Conservation (phyloP, 2,888 invertebrate genomes). For the Epistrophella euchroma region DNA sequence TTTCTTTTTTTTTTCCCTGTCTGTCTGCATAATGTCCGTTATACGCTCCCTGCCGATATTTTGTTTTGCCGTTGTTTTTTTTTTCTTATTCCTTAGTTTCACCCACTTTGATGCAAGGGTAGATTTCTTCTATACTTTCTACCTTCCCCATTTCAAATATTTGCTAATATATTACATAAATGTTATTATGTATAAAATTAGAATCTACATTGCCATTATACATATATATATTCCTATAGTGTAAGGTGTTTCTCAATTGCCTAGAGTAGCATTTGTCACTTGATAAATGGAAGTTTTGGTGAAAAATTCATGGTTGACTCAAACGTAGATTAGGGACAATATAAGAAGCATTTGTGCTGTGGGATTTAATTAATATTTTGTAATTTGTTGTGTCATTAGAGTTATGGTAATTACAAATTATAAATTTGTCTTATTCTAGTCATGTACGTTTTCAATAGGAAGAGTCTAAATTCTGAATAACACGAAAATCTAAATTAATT, state of each 20-base stretch:
- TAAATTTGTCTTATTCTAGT: background rate
- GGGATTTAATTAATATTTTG: conserved; percentile 61
- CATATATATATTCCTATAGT: conserved; percentile 43
- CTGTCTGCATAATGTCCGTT: conserved; percentile 69
- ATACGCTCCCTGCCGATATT: conserved; percentile 78
- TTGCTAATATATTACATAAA: conserved; percentile 82
- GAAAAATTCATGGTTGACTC: conserved; percentile 64
- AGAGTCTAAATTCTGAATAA: no score
- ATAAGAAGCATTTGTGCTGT: conserved; percentile 53
- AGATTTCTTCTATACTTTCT: conserved; percentile 29
- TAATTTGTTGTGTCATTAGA: conserved; percentile 39
- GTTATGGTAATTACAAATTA: background rate
- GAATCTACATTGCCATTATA: conserved; percentile 73
- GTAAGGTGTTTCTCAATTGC: conserved; percentile 74
- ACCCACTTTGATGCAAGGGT: conserved; percentile 45
- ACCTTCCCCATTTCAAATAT: conserved; percentile 73
- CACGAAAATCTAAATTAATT: no score
- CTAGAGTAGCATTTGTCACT: conserved; percentile 79
- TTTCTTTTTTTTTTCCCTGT: conserved; percentile 42
- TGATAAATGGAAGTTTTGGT: conserved; percentile 78
- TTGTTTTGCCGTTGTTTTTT: conserved; percentile 22
- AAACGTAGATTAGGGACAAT: conserved; percentile 61
- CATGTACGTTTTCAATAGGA: no score
- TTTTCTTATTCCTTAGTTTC: conserved; percentile 21
- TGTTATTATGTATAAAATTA: conserved; percentile 80